Evolutionary conservation across 2,113 vertebrate genomes (phyloP), one percentile per base, ranked within the genome.

Genomic region (Leptosomus discolor): DNA sequence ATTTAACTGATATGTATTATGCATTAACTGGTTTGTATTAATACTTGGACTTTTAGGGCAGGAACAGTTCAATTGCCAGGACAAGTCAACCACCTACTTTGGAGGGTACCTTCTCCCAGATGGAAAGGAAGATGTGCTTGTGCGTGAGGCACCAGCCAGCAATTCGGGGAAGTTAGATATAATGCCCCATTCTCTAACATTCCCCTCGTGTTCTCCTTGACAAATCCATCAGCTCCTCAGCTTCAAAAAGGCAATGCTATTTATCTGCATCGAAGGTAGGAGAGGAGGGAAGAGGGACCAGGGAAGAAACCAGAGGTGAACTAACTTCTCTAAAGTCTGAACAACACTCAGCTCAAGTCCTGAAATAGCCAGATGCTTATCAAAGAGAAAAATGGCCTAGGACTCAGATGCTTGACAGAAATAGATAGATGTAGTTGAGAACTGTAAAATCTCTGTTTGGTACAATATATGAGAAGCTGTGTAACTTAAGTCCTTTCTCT

Each of bases 201-300:
- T 80, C 53, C 41, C 53, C 29, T 76, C 6, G 1, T 69, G 41
- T 46, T 91, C 70, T 73, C 48, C 58, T 87, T 73, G 61, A 75
- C 54, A 92, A 95, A 91, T 36, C 45, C 14, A 5, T 71, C 73
- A 74, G 46, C 32, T 89, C 51, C 37, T 63, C 45, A 32, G 12
- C 74, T 96, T 92, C 93, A 92, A 96, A 97, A 93, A 26, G 74
- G 57, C 58, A 92, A 39, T 9, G 46, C 74, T 91, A 88, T 79
- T 95, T 91, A 60, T 82, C 89, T 90, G 57, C 84, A 91, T 94
- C 80, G 91, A 85, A 93, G 39, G 61, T 12, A 71, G 30, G 29
- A 92, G 46, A 90, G 58, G 41, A 71, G 48, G 64, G 56, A 94
- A 89, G 61, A 92, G 57, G 20, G 11, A 85, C 51, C 61, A 91